Evolutionary conservation across 1,140 invertebrate species (phyloP).

Genomic region (Metaphire vulgaris): DNA sequence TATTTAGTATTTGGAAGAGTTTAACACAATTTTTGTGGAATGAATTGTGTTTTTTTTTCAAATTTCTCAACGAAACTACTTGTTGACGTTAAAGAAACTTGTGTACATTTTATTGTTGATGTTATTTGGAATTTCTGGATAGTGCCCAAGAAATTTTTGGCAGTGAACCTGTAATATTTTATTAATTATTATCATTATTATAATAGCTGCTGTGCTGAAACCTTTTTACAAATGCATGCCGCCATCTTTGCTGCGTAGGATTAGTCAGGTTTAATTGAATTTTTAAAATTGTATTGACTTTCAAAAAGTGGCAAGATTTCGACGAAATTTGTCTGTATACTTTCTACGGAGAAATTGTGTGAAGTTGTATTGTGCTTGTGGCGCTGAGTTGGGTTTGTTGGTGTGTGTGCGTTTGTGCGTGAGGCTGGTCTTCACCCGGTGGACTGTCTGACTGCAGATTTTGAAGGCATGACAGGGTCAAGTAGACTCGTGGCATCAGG

Average conservation of each 20-base stretch:
- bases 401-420: not conserved
- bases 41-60: slow-evolving; percentile 1
- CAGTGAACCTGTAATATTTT: not conserved
- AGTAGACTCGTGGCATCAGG: too few species aligned
- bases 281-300: not conserved
- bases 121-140: not conserved
- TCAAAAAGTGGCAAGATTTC: not conserved
- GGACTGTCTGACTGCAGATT: too few species aligned
- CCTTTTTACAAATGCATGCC: not conserved
- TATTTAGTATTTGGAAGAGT: not conserved
- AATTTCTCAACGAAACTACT: not conserved
- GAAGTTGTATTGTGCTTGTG: not conserved
- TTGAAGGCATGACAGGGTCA: too few species aligned
- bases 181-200: too few species aligned
- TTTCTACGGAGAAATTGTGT: not conserved
- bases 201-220: not conserved
- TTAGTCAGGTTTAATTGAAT: not conserved
- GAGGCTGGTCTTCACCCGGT: not conserved
- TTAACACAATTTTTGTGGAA: not conserved
- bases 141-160: not conserved
- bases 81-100: not conserved
- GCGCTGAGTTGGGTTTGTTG: not conserved
- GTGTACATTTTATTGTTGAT: not conserved
- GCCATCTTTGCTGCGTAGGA: not conserved
- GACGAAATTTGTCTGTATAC: not conserved